Base-by-base conservation (phyloP, 2,888 invertebrate genomes). In the Hermaeophaga mercurialis region DNA sequence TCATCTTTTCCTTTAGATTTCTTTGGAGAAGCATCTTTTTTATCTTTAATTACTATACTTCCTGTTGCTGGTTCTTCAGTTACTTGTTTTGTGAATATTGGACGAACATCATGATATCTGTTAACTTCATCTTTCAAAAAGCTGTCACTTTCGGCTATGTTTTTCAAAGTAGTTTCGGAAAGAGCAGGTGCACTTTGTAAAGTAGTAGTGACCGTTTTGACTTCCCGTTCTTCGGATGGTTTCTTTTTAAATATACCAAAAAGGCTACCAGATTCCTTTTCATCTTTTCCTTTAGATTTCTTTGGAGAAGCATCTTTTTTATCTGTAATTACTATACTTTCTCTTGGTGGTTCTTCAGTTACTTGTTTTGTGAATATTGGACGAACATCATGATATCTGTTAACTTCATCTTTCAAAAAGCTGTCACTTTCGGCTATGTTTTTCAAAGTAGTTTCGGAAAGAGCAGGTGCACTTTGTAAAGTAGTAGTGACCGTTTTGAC, bases 201-300 rank as follows among this genome's bases (percentile, higher is more conserved):
- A 22, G 31, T 31, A 31, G 31, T 2, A 62, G 59, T 12, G 63
- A 60, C 4, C n/a, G 17, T n/a, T 34, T 34, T 34, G 11, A 34
- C 9, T 34, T 34, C 34, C 1, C 11, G 8, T 38, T 68, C 62
- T 56, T 66, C 66, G 1, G 62, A 34, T 49, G 45, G 14, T 33
- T 45, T 68, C 67, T 67, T 70, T 18, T 63, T 59, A 46, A 70
- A 70, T 15, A 67, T 39, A 22, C 66, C 65, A 41, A 65, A 62
- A 8, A 66, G 8, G 34, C 41, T 43, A 8, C 28, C 12, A 24
- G 28, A 38, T 49, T 56, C 22, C 43, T 43, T 52, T 12, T 38
- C 52, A 2, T 15, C 36, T 46, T 54, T 57, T 17, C 9, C 8
- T 11, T 15, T 28, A n/a, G 17, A 9, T 6, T 38, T 36, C 45